A percentile compares a stretch with the other conserved stretches of the same genome.
Conservation (phyloP, 2,797 vertebrate genomes). For the Sebastes hopkinsi region DNA sequence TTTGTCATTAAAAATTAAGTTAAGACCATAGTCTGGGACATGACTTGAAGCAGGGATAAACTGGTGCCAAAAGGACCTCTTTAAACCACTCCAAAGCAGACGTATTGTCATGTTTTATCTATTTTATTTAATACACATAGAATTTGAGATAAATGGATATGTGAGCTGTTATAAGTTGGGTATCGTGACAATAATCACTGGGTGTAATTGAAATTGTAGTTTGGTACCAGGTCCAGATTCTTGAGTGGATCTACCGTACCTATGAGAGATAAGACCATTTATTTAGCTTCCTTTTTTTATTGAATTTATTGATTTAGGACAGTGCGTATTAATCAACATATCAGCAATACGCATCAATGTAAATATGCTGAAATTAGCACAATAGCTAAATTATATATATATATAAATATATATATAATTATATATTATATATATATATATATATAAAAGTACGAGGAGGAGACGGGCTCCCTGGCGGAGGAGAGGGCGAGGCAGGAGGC, state of each 20-base stretch:
- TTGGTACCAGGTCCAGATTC: neutral
- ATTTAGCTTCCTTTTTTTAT: neutral
- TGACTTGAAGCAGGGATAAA: neutral
- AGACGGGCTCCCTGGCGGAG: constrained; percentile 74
- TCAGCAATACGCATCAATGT: no score
- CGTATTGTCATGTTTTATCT: neutral
- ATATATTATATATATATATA: no score
- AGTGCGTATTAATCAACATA: no score
- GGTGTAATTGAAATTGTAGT: neutral
- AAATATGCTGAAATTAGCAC: no score
- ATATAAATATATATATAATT: no score
- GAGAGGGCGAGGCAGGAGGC: constrained; percentile 70
- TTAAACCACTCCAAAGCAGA: neutral
- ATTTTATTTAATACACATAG: neutral
- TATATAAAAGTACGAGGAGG: constrained; percentile 70
- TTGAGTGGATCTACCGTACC: neutral
- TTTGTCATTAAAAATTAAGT: neutral
- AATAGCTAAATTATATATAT: no score
- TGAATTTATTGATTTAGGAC: no score
- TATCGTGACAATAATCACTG: neutral
- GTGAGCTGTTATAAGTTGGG: neutral
- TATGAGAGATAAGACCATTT: neutral
- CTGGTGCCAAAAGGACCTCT: neutral
- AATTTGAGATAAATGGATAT: neutral
- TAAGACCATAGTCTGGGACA: neutral